Base-by-base conservation (phyloP, 2,888 invertebrate genomes). In the Elgonia sp. region DNA sequence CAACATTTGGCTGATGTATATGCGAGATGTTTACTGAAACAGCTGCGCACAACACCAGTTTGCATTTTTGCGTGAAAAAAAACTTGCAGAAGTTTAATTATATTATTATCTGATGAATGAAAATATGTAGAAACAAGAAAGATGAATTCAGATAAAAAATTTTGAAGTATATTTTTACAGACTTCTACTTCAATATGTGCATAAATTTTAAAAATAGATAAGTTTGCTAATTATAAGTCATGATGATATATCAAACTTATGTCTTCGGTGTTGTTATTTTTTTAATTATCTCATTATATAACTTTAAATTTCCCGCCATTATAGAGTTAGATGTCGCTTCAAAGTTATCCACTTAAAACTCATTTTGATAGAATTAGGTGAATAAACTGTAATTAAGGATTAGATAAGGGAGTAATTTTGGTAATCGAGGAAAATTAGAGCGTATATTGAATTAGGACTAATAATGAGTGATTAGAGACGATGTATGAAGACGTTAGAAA, bases 1-100 rank as follows among this genome's bases (percentile, higher is more conserved):
- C 79, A 79, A 57, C 42, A 60, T 70, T 72, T 81, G 72, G 72
- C 46, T 81, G 50, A 53, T 37, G 40, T 81, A 53, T 63, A 81
- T 46, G 72, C 12, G 14, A n/a, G 29, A 63, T 72, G 70, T 81
- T 72, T 81, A 81, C 72, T 57, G 6, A 72, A 81, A 79, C 42
- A 79, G 55, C 39, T 63, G 63, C 63, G 20, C 8, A 1, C 6
- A 12, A 50, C 21, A n/a, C n/a, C n/a, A 46, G 10, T 62, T 62
- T 21, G 42, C 12, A 63, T 76, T 63, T 76, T 62, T 60, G 42
- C 7, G 2, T 42, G 8, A 14, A 42, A 42, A 42, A 5, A 42
- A 14, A n/a, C n/a, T n/a, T 9, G 42, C 9, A 42, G 42, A 1
- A 42, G 2, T 42, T 42, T 14, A 42, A 42, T 5, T 42, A 42